A percentile compares a stretch with the other conserved stretches of the same genome.
phyloP scores from a whole-genome alignment of 1,140 invertebrate genomes.

The Harlomillsia oculata region DNA sequence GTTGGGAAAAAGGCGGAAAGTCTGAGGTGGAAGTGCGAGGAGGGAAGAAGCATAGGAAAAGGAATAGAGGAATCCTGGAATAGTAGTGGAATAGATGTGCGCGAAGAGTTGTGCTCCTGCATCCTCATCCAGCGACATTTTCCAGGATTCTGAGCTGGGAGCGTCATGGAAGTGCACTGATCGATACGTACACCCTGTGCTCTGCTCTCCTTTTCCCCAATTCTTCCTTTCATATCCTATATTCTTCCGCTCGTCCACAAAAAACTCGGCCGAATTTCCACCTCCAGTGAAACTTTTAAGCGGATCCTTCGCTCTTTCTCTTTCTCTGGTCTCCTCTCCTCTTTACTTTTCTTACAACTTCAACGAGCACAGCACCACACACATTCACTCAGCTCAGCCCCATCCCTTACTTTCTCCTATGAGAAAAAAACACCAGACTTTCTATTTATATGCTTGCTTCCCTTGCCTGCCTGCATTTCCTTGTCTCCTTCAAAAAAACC shows the following conservation, averaged over 20 bases:
- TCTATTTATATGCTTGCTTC: neutral
- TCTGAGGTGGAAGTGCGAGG: too few species aligned
- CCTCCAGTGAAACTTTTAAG: slow-evolving; percentile 10
- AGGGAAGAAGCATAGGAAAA: too few species aligned
- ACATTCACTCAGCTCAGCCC: neutral
- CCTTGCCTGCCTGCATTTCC: neutral
- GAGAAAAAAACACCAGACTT: too few species aligned
- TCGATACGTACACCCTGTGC: slow-evolving; percentile 17
- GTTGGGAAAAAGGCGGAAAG: too few species aligned
- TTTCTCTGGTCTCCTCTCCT: too few species aligned
- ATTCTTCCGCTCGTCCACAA: neutral
- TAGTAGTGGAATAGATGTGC: too few species aligned
- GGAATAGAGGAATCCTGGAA: too few species aligned
- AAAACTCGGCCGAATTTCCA: slow-evolving; percentile 11
- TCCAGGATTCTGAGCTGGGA: slow-evolving; percentile 12
- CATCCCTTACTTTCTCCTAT: neutral
- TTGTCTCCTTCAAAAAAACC: neutral
- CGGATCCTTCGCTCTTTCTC: slow-evolving; percentile 2
- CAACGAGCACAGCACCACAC: too few species aligned
- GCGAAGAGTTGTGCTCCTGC: slow-evolving; percentile 9
- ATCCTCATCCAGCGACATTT: slow-evolving; percentile 15
- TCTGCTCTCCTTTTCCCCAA: slow-evolving; percentile 13
- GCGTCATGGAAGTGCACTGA: slow-evolving; percentile 10
- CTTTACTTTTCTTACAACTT: too few species aligned
- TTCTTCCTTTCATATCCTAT: slow-evolving; percentile 13